Evolutionary conservation across 2,888 invertebrate species (phyloP).

Genomic region (Cephus sareptanus): DNA sequence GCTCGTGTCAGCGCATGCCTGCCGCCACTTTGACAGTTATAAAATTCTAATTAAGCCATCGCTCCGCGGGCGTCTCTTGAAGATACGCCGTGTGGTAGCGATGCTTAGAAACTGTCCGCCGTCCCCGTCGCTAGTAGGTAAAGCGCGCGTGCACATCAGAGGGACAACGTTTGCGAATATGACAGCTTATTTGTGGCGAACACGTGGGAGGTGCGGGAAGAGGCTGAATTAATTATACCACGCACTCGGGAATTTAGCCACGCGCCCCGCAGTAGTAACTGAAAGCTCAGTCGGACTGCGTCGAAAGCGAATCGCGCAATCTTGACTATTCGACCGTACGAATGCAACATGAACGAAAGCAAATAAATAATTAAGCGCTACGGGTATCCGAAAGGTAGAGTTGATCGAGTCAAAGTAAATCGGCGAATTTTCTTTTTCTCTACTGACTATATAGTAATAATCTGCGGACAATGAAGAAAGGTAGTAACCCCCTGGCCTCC

Average conservation of each 20-base stretch:
- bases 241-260: background rate
- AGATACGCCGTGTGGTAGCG: background rate
- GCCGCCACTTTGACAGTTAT: background rate
- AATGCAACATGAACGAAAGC: background rate
- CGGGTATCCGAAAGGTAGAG: background rate
- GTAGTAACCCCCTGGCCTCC: too few species aligned
- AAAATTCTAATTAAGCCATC: background rate
- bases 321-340: background rate
- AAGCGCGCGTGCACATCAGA: background rate
- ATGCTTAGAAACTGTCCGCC: background rate
- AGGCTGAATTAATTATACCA: conserved; percentile 3
- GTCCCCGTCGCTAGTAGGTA: background rate
- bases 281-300: background rate
- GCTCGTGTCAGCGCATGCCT: background rate
- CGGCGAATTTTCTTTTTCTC: background rate
- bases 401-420: background rate
- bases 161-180: background rate
- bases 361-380: background rate
- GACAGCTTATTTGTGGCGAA: background rate
- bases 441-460: too few species aligned
- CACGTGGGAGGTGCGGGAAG: conserved; percentile 3
- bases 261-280: background rate
- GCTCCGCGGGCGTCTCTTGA: background rate
- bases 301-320: background rate
- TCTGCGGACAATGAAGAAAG: background rate